A percentile compares a stretch with the other conserved stretches of the same genome.
Evolutionary conservation across 2,113 vertebrate genomes (phyloP).

Genomic region (Baryphthengus martii): DNA sequence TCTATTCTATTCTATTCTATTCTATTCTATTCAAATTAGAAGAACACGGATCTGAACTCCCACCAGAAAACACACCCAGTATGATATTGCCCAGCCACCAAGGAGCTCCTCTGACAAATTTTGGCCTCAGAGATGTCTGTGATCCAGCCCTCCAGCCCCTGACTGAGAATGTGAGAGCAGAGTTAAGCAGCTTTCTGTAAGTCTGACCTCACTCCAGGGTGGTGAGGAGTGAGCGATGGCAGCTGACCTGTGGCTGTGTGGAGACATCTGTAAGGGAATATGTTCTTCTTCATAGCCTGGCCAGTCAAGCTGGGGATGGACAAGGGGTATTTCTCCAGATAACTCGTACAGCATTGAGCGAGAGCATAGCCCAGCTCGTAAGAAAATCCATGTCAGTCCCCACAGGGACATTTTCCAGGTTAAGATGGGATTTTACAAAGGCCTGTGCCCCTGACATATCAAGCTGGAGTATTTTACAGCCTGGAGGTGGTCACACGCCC

Average conservation of each 20-base stretch:
- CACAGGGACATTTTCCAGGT: not conserved
- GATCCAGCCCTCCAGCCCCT: not conserved
- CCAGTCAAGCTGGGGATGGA: not conserved
- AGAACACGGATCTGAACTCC: not conserved
- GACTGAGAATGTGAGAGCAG: not conserved
- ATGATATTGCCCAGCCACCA: accelerated
- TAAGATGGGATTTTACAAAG: not conserved
- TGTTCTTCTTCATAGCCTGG: accelerated
- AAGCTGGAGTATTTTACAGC: not conserved
- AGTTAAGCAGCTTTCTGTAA: not conserved
- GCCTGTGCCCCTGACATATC: not conserved
- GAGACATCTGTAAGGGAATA: not conserved
- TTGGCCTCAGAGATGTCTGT: not conserved
- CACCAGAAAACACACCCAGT: not conserved
- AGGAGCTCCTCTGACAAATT: not conserved
- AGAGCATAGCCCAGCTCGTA: not conserved
- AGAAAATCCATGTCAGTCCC: not conserved
- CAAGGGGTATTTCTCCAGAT: accelerated
- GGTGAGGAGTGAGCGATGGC: not conserved
- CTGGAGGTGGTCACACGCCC: not conserved
- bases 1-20: not conserved
- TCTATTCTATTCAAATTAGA: not conserved
- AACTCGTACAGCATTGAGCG: not conserved
- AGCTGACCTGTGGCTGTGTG: not conserved
- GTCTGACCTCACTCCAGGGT: not conserved